Base-by-base conservation (phyloP, 2,888 invertebrate species). In the Luperina testacea region DNA sequence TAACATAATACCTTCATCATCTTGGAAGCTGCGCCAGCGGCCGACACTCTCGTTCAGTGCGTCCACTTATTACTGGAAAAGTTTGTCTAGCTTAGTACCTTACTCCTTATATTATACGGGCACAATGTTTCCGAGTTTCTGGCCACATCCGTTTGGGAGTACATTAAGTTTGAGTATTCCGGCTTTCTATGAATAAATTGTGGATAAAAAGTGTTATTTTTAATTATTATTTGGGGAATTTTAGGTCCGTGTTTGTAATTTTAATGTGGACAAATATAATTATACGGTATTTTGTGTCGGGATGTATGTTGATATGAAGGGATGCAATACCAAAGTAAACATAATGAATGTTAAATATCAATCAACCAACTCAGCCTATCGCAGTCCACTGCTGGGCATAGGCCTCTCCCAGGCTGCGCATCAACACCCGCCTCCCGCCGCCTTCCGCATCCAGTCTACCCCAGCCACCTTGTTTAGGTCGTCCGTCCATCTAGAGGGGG, bases 1-100 rank as follows among this genome's bases (percentile, higher is more conserved):
- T 81, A 69, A 72, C 64, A 81, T 79, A 81, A 83, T 81, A 72
- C 81, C 80, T 83, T 70, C 75, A 77, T 81, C 73, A 81, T 72
- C 61, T 69, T 65, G 42, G 71, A 73, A 81, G 73, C 73, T 84
- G 73, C 76, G 75, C 77, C 61, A 53, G 73, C 64, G 69, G 82
- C 76, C 82, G 69, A 84, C 71, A 74, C 72, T 76, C 69, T 13
- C 32, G 20, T 38, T 51, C 80, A 53, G 42, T 70, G 51, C 38
- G 69, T 48, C 65, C 75, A 75, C 75, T 78, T 84, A 80, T 75
- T 82, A 77, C 65, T 45, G 48, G 42, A 64, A 73, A 75, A 78
- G 67, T 78, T 84, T 75, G 70, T 38, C 53, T 57, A 32, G 71
- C 67, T 76, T 13, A 59, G n/a, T 57, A 70, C 32, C 63, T 64